Conservation (phyloP, 2,113 vertebrate genomes). For the Otus sunia region DNA sequence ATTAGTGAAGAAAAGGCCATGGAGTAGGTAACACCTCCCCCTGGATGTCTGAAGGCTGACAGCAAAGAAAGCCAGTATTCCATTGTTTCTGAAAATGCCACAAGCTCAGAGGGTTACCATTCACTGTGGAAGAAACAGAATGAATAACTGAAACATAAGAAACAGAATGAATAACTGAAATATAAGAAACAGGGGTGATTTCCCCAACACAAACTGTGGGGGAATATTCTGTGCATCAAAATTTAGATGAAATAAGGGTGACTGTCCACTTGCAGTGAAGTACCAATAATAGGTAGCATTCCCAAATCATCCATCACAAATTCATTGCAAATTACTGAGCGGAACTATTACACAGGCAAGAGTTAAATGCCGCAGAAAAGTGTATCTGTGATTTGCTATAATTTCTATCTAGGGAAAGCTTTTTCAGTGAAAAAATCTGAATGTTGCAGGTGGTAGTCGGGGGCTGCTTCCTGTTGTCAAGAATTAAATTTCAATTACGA, state of each 20-base stretch:
- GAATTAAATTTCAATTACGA: background rate
- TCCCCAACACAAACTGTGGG: background rate
- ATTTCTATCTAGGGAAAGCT: background rate
- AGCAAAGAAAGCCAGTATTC: background rate
- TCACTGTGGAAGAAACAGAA: background rate
- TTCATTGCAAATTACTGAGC: background rate
- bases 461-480: conserved; percentile 35
- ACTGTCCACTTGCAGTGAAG: background rate
- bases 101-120: background rate
- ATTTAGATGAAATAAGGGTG: background rate
- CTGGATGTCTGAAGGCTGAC: background rate
- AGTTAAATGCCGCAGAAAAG: background rate
- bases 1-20: background rate
- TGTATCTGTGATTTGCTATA: background rate
- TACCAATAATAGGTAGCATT: background rate
- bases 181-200: background rate
- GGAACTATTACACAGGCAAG: background rate
- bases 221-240: background rate
- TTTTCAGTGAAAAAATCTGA: background rate
- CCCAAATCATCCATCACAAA: background rate
- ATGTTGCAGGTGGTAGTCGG: background rate
- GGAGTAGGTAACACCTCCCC: background rate
- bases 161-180: background rate
- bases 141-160: background rate
- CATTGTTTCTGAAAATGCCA: background rate